Evolutionary conservation across 2,888 invertebrate species (phyloP), one percentile per base, ranked within the genome.

Genomic region (Drosophila limbata): DNA sequence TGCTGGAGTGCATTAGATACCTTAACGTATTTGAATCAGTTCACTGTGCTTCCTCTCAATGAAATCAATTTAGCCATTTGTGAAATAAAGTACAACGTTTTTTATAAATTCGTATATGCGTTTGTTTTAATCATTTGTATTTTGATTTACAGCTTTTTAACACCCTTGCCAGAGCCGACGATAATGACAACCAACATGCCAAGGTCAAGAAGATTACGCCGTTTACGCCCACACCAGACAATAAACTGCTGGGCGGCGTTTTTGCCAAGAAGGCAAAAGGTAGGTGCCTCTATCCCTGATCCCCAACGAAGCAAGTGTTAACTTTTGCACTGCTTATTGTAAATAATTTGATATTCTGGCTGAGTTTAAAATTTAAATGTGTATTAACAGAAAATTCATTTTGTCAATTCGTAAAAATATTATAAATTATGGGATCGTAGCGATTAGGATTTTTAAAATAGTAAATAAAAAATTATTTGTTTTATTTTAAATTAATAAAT

Each of bases 211-310:
- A 84, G 83, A 73, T 88, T 37, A 91, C 91, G 35, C 83, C 89
- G 5, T 88, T 85, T 44, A 88, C 92, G 8, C 90, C 90, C 33
- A 88, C 90, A 3, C 88, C 90, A 0, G 89, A 90, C 35, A 91
- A 71, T 52, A 92, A 91, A 69, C 72, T 93, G 33, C 77, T 93
- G 31, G 91, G 92, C 37, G 92, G 93, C 40, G 87, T 93, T n/a
- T 92, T 93, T 77, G 91, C 88, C 11, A 91, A 91, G 60, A 93
- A 92, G 75, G 44, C 80, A 39, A 86, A 90, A 91, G 91, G 91
- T 91, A 91, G 21, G 88, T 64, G 33, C 21, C 25, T 4, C 21
- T 10, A 19, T 9, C 10, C 10, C 28, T 10, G 39, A n/a, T 15
- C 1, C 9, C 21, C 1, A 33, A n/a, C 1, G 5, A 52, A 5